Evolutionary conservation across 2,797 vertebrate species (phyloP).

Genomic region (Acanthurus lineatus): DNA sequence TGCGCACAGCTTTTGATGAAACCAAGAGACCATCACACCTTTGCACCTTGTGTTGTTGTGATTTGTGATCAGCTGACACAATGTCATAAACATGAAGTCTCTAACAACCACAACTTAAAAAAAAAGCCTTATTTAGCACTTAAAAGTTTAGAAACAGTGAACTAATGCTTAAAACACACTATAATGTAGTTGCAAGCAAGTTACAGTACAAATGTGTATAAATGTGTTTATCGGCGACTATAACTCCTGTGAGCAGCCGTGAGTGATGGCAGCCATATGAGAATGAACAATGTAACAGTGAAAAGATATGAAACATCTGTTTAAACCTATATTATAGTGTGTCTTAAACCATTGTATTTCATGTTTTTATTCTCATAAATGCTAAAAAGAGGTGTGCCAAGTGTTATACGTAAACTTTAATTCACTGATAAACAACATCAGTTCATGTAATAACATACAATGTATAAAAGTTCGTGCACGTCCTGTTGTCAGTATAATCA

Average conservation of each 20-base stretch:
- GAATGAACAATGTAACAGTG: too few species aligned
- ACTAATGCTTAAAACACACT: neutral
- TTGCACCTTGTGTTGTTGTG: conserved; percentile 76
- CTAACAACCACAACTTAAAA: too few species aligned
- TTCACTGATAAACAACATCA: neutral
- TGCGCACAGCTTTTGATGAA: conserved; percentile 95
- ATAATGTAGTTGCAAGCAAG: neutral
- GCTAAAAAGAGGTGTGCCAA: neutral
- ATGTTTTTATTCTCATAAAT: neutral
- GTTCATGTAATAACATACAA: neutral
- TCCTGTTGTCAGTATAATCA: neutral
- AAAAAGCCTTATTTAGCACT: neutral
- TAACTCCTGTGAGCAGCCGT: neutral
- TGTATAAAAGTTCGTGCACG: neutral
- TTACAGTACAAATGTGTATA: neutral
- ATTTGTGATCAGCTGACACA: conserved; percentile 3
- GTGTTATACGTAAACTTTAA: neutral
- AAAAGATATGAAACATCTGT: neutral
- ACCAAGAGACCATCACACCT: conserved; percentile 77
- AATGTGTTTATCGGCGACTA: neutral
- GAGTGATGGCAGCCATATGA: neutral
- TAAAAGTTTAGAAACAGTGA: neutral
- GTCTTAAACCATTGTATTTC: neutral
- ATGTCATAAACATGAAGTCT: neutral
- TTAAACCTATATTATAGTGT: neutral